phyloP scores from a whole-genome alignment of 2,888 invertebrate species.

The Agrypnus murinus region DNA sequence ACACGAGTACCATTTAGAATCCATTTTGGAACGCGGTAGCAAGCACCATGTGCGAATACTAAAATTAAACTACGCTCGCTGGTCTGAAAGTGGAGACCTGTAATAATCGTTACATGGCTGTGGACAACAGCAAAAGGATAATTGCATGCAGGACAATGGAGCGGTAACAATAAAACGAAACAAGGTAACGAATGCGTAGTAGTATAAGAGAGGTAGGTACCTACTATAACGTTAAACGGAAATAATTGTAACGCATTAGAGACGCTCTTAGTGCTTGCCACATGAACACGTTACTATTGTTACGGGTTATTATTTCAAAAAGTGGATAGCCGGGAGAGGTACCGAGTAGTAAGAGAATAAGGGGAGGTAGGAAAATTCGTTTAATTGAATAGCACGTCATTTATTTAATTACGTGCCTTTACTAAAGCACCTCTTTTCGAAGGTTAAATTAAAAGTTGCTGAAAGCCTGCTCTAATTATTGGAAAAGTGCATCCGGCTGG shows the following conservation, averaged over 20 bases:
- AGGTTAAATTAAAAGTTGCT: slow-evolving; percentile 25
- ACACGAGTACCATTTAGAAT: not conserved
- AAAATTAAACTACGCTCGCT: slow-evolving; percentile 12
- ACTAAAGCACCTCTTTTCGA: slow-evolving; percentile 23
- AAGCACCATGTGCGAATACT: slow-evolving; percentile 4
- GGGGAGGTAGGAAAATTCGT: slow-evolving; percentile 11
- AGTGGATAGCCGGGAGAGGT: not conserved
- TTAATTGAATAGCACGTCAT: slow-evolving; percentile 29
- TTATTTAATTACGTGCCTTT: slow-evolving; percentile 30
- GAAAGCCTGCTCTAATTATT: slow-evolving; percentile 25
- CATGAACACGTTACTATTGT: slow-evolving; percentile 20
- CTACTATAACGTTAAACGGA: slow-evolving; percentile 33
- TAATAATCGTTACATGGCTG: slow-evolving; percentile 39
- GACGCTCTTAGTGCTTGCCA: slow-evolving; percentile 7
- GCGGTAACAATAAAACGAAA: slow-evolving; percentile 37
- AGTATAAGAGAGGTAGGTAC: slow-evolving; percentile 1
- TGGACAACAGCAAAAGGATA: slow-evolving; percentile 37
- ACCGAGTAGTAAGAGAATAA: no score
- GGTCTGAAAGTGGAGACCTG: slow-evolving; percentile 33
- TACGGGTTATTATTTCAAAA: slow-evolving; percentile 24
- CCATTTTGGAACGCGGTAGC: not conserved
- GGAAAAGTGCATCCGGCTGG: slow-evolving; percentile 27
- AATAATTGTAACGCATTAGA: slow-evolving; percentile 28
- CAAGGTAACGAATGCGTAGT: slow-evolving; percentile 31
- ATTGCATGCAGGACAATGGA: slow-evolving; percentile 41